Evolutionary conservation across 1,140 invertebrate species (phyloP).

Genomic region (Leptopilina clavipes): DNA sequence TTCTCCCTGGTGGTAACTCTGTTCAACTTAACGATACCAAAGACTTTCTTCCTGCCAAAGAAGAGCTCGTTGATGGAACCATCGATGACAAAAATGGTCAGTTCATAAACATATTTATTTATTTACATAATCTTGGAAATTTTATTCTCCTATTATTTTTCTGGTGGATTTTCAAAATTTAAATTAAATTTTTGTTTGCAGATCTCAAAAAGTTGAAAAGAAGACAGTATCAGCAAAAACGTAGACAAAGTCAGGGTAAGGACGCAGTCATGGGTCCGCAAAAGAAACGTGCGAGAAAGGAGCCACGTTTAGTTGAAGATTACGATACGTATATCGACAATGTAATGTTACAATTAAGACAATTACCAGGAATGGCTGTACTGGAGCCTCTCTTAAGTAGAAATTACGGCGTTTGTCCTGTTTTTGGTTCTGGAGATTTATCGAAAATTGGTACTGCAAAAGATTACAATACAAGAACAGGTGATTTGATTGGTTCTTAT

Average conservation of each 20-base stretch:
- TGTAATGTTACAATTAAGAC: constrained; percentile 88
- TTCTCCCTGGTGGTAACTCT: constrained; percentile 64
- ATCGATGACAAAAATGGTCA: constrained; percentile 73
- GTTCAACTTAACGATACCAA: constrained; percentile 72
- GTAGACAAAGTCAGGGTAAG: constrained; percentile 80
- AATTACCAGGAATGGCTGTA: constrained; percentile 88
- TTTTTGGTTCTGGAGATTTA: constrained; percentile 88
- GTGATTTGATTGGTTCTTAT: constrained; percentile 86
- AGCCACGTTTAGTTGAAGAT: constrained; percentile 91
- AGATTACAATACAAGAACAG: constrained; percentile 82
- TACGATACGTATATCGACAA: constrained; percentile 93
- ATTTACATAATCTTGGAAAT: not conserved
- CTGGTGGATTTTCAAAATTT: too few relatives aligned
- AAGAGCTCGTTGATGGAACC: constrained; percentile 69
- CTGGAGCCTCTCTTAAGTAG: constrained; percentile 90
- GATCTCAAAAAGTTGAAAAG: constrained; percentile 87
- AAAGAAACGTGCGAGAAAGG: constrained; percentile 89
- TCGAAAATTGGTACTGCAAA: constrained; percentile 81
- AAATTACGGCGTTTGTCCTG: constrained; percentile 86
- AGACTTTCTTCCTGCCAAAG: constrained; percentile 74
- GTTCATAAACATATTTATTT: constrained; percentile 19
- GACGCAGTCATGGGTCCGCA: constrained; percentile 76
- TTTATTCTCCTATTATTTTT: too few relatives aligned
- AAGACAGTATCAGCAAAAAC: constrained; percentile 88
- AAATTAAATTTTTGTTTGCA: constrained; percentile 38